Base-by-base conservation (phyloP, 1,140 invertebrate genomes). In the Eupristina koningsbergeri region DNA sequence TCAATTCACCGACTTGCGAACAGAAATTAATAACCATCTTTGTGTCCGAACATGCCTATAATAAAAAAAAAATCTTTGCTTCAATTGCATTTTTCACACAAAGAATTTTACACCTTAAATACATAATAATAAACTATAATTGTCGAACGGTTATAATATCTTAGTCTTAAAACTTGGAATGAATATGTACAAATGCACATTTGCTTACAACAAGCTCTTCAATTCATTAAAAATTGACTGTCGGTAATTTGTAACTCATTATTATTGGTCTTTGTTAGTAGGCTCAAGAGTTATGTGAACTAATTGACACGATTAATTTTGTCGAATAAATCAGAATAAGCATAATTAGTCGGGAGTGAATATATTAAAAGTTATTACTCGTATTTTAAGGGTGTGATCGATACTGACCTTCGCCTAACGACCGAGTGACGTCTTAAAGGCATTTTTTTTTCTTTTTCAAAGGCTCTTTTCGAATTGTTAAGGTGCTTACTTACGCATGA, bases 291-390 rank as follows among this genome's bases (percentile, higher is more conserved):
- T 67, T 19, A 67, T 67, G 13, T 67, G 17, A 36, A 67, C 36
- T 67, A 39, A 36, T 36, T 22, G 5, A 36, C 34, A 8, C 64
- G 17, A 29, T 34, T 36, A 15, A 22, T 36, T 67, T 67, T 34
- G 34, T 67, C 64, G 15, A 29, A 71, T 71, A 71, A 71, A 71
- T 71, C 67, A 71, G 36, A 71, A 41, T 71, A 19, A 13, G 39
- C 26, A n/a, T 71, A 71, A 41, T 39, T 41, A 71, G 36, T 41
- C 0, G 41, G 26, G 19, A 71, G 41, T 41, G 5, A 19, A 29
- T 22, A 64, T 63, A 69, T 69, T n/a, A 1, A 26, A 58, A 11
- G 29, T 41, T 8, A 19, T 39, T 6, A 3, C n/a, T n/a, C n/a
- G n/a, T n/a, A 19, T 71, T 41, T 41, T 39, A 71, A 71, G 67